phyloP scores from a whole-genome alignment of 2,113 vertebrate species.

The Apteryx owenii region DNA sequence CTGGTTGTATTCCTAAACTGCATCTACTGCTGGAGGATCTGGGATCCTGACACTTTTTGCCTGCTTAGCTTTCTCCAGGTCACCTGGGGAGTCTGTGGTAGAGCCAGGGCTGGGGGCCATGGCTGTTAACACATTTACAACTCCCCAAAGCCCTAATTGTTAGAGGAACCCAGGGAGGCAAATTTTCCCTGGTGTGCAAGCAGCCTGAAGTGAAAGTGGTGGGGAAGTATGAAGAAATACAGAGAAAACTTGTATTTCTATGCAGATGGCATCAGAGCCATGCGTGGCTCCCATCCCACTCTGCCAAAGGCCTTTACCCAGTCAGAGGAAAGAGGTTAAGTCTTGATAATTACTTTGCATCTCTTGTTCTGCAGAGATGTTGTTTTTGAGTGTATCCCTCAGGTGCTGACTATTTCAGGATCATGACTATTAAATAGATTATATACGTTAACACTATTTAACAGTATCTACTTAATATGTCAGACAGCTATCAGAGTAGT shows the following conservation, averaged over 20 bases:
- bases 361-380: neutral
- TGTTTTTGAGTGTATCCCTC: too few relatives aligned
- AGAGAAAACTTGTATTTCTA: neutral
- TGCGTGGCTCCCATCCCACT: neutral
- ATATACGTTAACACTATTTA: neutral
- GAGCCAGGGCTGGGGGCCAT: neutral
- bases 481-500: neutral
- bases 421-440: neutral
- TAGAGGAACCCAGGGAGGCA: neutral
- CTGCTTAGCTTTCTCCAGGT: neutral
- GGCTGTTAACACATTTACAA: neutral
- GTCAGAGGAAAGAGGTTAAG: neutral
- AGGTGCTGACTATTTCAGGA: neutral
- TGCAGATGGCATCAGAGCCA: too few relatives aligned
- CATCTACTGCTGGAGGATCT: neutral
- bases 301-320: neutral
- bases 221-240: neutral
- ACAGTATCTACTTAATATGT: too few relatives aligned
- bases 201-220: neutral
- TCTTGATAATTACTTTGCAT: neutral
- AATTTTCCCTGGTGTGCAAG: neutral
- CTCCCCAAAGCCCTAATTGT: neutral
- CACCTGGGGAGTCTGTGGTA: too few relatives aligned
- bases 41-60: neutral
- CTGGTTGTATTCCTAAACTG: neutral